Conservation (phyloP, 1,140 invertebrate species). For the Lanistes nyassanus region DNA sequence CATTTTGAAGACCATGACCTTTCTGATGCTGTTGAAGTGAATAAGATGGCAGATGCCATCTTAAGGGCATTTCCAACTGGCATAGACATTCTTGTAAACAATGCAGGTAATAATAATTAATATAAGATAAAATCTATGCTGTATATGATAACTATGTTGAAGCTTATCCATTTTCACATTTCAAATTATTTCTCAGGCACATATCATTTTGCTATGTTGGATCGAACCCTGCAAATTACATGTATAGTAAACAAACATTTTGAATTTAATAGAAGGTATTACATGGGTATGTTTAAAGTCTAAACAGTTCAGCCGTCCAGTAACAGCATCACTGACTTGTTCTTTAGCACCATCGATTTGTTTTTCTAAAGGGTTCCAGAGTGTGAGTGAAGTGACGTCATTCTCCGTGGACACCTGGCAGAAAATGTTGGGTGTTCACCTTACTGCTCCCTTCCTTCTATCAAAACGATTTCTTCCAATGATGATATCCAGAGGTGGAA, state of each 20-base stretch:
- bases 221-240: not conserved
- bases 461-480: constrained; percentile 50
- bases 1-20: not conserved
- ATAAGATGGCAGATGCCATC: constrained; percentile 19
- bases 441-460: constrained; percentile 60
- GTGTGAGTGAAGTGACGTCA: constrained; percentile 54
- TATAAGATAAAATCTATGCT: not conserved
- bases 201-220: not conserved
- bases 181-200: too few relatives aligned
- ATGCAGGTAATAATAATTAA: constrained; percentile 52
- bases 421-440: constrained; percentile 53
- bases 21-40: not conserved
- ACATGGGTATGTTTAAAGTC: not conserved
- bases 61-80: constrained; percentile 36
- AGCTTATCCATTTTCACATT: not conserved
- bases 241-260: not conserved
- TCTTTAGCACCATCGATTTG: too few relatives aligned
- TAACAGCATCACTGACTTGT: not conserved
- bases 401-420: constrained; percentile 63
- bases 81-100: constrained; percentile 60
- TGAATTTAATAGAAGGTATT: not conserved
- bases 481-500: constrained; percentile 56
- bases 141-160: not conserved
- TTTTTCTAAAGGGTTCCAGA: constrained; percentile 54
- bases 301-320: not conserved